Evolutionary conservation across 2,888 invertebrate species (phyloP).

Genomic region (Drosophila siamana): DNA sequence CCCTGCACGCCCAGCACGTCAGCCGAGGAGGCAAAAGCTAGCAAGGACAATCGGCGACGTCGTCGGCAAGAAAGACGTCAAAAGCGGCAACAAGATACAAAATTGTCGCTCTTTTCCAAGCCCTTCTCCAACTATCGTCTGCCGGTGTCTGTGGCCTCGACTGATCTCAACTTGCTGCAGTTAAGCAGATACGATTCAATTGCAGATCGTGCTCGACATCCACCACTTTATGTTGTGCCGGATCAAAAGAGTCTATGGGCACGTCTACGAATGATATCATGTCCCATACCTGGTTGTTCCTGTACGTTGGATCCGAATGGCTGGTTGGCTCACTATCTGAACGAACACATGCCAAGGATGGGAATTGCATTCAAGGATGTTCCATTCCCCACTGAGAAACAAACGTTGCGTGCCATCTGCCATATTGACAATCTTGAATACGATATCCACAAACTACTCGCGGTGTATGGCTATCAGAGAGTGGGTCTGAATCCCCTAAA

Average conservation of each 20-base stretch:
- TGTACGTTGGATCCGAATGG: slow-evolving; percentile 35
- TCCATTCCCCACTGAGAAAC: slow-evolving; percentile 30
- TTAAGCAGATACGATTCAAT: slow-evolving; percentile 38
- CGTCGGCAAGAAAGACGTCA: slow-evolving; percentile 34
- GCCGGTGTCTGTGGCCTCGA: slow-evolving; percentile 42
- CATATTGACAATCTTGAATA: slow-evolving; percentile 26
- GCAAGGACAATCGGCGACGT: not conserved
- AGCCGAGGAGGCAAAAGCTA: not conserved
- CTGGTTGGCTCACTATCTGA: slow-evolving; percentile 50
- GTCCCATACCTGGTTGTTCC: slow-evolving; percentile 43
- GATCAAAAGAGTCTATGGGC: slow-evolving; percentile 50
- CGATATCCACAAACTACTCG: slow-evolving; percentile 39
- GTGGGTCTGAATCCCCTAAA: slow-evolving; percentile 60
- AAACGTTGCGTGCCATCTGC: slow-evolving; percentile 33
- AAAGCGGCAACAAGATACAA: slow-evolving; percentile 11
- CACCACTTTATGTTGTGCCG: slow-evolving; percentile 33
- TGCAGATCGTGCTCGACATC: slow-evolving; percentile 34
- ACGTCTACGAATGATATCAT: slow-evolving; percentile 37
- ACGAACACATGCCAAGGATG: slow-evolving; percentile 18
- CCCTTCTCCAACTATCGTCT: slow-evolving; percentile 45
- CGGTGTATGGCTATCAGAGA: slow-evolving; percentile 58
- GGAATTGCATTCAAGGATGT: slow-evolving; percentile 38
- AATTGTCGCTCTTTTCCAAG: slow-evolving; percentile 1
- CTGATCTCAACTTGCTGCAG: slow-evolving; percentile 27
- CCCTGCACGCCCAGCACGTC: not conserved